phyloP scores from a whole-genome alignment of 2,797 vertebrate genomes.

The Pelodytes ibericus region DNA sequence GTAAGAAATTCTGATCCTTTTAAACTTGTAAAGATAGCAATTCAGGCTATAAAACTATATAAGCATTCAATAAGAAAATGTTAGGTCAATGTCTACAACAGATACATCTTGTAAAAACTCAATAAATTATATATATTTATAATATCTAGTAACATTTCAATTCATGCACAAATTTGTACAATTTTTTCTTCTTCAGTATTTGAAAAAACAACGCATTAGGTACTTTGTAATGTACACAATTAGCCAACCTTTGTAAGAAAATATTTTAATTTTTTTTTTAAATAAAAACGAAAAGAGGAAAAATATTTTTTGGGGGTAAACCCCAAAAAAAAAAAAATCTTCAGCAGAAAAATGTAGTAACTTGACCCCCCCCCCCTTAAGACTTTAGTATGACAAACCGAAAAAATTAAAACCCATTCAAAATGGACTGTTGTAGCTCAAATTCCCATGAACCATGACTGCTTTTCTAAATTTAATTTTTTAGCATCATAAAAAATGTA shows the following conservation, averaged over 20 bases:
- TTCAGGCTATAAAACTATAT: constrained; percentile 75
- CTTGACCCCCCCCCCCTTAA: too few species aligned
- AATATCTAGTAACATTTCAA: constrained; percentile 75
- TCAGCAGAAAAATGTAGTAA: too few species aligned
- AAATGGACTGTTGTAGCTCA: too few species aligned
- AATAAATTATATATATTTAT: constrained; percentile 83
- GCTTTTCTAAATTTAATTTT: neutral
- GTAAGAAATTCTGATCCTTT: constrained; percentile 64
- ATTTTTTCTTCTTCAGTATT: constrained; percentile 64
- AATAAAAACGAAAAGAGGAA: constrained; percentile 65
- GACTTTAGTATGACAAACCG: neutral
- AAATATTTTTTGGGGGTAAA: neutral
- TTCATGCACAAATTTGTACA: constrained; percentile 69
- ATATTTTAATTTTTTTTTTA: constrained; percentile 66
- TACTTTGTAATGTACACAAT: constrained; percentile 78
- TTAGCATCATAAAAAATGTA: neutral
- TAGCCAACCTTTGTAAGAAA: constrained; percentile 75
- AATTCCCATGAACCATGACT: too few species aligned
- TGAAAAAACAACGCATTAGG: constrained; percentile 63
- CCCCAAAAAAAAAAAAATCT: too few species aligned
- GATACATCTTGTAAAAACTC: constrained; percentile 80
- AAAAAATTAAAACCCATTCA: too few species aligned
- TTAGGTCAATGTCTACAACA: constrained; percentile 82
- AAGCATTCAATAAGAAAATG: constrained; percentile 76
- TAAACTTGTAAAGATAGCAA: constrained; percentile 72